These are phyloP conservation scores for Zeugodacus cucurbitae DNA, from an alignment of 1,140 invertebrate genomes.

Conservation along the genomic window DNA sequence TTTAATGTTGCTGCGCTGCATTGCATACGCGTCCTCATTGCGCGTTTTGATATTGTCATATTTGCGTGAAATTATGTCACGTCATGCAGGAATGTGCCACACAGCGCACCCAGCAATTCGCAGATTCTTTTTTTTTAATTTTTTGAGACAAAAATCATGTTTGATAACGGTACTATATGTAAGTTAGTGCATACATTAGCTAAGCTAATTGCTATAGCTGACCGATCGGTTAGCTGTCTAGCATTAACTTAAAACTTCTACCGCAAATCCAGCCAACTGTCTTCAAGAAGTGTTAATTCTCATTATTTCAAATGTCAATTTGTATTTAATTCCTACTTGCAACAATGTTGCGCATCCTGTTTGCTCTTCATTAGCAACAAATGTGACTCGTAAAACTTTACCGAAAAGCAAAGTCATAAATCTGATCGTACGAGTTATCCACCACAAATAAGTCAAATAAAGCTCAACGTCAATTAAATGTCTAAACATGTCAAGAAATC, in stretches of 20 bases:
- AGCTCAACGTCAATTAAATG: constrained; percentile 26
- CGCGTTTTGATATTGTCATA: constrained; percentile 24
- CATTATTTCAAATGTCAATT: not conserved
- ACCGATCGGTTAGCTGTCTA: not conserved
- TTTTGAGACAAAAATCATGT: not conserved
- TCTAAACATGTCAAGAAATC: constrained; percentile 32
- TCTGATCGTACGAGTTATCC: not conserved
- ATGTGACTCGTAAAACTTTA: not conserved
- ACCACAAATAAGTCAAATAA: constrained; percentile 16
- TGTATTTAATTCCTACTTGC: not conserved
- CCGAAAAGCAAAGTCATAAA: constrained; percentile 1
- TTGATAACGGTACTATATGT: not conserved
- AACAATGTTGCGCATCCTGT: constrained; percentile 17
- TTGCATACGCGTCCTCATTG: not conserved
- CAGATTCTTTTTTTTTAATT: too few species aligned
- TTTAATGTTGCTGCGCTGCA: not conserved
- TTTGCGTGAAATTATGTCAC: constrained; percentile 40
- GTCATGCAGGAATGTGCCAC: constrained; percentile 9
- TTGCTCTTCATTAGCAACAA: constrained; percentile 25
- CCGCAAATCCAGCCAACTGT: not conserved
- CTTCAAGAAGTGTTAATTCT: not conserved
- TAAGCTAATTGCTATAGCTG: not conserved
- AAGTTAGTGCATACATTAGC: not conserved
- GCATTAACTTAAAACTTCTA: not conserved
- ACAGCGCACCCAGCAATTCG: not conserved